phyloP scores from a whole-genome alignment of 1,140 invertebrate species.

The Drosophila bocki region DNA sequence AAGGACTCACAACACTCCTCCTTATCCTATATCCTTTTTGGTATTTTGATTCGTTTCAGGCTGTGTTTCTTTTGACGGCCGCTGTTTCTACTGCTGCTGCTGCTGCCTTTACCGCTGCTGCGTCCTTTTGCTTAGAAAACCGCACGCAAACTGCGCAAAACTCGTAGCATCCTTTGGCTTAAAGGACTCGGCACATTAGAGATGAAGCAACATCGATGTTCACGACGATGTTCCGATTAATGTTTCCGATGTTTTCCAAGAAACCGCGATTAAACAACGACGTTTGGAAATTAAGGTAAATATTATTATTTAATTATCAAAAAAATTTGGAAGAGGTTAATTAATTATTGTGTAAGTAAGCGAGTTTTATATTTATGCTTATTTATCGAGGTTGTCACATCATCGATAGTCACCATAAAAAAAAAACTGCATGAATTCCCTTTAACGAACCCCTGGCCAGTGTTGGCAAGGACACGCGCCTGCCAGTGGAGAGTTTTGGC shows the following conservation, averaged over 20 bases:
- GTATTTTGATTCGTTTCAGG: conserved; percentile 10
- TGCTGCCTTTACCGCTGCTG: conserved; percentile 58
- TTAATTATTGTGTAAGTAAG: too few relatives aligned
- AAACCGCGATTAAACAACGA: too few relatives aligned
- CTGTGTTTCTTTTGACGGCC: conserved; percentile 28
- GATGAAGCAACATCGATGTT: conserved; percentile 2
- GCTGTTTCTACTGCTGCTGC: conserved; percentile 18
- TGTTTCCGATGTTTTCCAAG: not conserved
- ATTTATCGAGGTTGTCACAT: not conserved
- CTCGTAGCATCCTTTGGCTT: conserved; percentile 72
- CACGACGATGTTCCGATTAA: not conserved
- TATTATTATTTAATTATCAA: not conserved
- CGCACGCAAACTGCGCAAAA: conserved; percentile 81
- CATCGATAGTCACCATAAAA: not conserved
- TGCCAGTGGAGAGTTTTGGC: conserved; percentile 17
- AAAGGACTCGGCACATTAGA: conserved; percentile 59
- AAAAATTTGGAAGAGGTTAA: too few relatives aligned
- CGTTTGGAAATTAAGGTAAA: not conserved
- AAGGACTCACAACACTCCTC: conserved; percentile 34
- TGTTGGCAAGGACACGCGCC: not conserved
- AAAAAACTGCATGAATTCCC: conserved; percentile 12
- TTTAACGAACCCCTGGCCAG: not conserved
- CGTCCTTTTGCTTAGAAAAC: conserved; percentile 77
- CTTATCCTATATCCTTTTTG: conserved; percentile 1
- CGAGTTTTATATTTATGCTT: not conserved